Conservation (phyloP, 2,797 vertebrate genomes). For the Chloroceryle amazona region DNA sequence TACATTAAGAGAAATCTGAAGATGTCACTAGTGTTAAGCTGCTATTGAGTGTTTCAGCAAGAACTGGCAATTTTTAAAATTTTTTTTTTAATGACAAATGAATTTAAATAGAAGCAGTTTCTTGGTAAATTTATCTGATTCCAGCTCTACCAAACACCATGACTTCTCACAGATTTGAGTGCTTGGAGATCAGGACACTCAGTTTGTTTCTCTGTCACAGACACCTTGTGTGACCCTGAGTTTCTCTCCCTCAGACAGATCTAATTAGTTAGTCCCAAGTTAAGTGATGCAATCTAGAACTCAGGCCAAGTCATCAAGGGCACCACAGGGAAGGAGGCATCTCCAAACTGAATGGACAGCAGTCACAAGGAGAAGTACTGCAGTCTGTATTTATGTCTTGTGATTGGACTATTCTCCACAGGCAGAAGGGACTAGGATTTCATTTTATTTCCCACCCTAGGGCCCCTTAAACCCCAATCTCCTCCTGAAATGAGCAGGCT, state of each 20-base stretch:
- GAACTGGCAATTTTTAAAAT: background rate
- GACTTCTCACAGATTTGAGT: background rate
- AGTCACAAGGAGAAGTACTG: background rate
- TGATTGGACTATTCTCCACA: background rate
- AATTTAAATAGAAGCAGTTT: background rate
- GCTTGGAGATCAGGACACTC: background rate
- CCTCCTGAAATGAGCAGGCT: background rate
- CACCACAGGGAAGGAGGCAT: background rate
- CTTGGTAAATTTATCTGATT: background rate
- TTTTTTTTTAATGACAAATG: background rate
- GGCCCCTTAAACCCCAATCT: background rate
- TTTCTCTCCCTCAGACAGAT: background rate
- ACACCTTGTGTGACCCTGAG: rapidly evolving
- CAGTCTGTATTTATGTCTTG: background rate
- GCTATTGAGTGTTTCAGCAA: background rate
- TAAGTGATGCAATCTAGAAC: background rate
- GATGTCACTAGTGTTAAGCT: background rate
- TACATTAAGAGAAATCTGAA: background rate
- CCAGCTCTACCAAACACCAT: background rate
- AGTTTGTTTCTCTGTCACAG: background rate
- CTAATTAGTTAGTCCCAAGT: background rate
- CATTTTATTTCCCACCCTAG: background rate
- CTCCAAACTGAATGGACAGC: background rate
- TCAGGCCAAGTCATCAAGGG: rapidly evolving
- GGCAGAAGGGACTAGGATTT: background rate